Evolutionary conservation across 2,113 vertebrate genomes (phyloP).

Genomic region (Podiceps cristatus): DNA sequence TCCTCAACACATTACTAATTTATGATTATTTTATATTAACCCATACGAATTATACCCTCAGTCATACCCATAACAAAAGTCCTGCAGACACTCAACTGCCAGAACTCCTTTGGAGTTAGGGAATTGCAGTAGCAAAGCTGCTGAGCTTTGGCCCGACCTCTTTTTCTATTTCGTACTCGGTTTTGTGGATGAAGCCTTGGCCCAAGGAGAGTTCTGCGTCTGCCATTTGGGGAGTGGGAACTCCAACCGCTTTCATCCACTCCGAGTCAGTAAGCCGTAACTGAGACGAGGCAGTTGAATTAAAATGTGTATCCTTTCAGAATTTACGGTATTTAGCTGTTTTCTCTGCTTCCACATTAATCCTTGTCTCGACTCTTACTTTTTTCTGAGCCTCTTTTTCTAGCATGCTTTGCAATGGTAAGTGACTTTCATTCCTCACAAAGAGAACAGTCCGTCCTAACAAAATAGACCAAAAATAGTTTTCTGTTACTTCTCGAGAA

Average conservation of each 20-base stretch:
- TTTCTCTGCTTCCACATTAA: not conserved
- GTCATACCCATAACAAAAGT: not conserved
- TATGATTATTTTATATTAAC: not conserved
- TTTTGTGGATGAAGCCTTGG: not conserved
- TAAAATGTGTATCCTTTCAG: not conserved
- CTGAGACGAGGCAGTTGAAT: not conserved
- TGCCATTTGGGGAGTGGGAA: not conserved
- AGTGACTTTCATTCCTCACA: not conserved
- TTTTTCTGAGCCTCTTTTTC: constrained; percentile 8
- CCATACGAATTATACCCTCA: not conserved
- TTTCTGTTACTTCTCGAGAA: not conserved
- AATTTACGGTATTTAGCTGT: not conserved
- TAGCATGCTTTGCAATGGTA: not conserved
- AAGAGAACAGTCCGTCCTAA: not conserved
- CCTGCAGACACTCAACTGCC: not conserved
- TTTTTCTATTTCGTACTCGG: not conserved
- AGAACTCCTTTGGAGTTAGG: not conserved
- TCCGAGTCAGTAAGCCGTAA: not conserved
- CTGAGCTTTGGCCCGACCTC: not conserved
- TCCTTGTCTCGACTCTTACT: not conserved
- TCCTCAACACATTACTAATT: not conserved
- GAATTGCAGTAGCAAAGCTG: not conserved
- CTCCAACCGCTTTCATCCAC: not conserved
- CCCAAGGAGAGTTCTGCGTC: not conserved
- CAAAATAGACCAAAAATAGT: not conserved